Conservation (phyloP, 1,140 invertebrate species). For the Samia ricini region DNA sequence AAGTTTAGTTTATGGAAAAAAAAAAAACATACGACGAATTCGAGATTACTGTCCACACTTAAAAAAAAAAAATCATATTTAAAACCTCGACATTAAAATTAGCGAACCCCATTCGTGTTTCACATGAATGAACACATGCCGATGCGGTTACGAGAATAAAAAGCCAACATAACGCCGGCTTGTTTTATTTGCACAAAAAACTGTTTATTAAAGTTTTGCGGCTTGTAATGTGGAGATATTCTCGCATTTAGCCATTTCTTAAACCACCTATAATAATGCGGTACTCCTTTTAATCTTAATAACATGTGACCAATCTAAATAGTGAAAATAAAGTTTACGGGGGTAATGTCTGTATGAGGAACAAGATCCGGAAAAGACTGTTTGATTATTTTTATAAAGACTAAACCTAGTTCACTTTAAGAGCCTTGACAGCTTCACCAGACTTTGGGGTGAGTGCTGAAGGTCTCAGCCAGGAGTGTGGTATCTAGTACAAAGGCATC, state of each 20-base stretch:
- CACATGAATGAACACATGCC: constrained; percentile 56
- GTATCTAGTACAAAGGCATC: too few relatives aligned
- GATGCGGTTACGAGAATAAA: constrained; percentile 37
- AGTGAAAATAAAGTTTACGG: background rate
- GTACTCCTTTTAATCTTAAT: background rate
- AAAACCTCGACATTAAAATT: background rate
- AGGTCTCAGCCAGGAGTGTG: too few relatives aligned
- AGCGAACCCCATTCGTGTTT: constrained; percentile 12
- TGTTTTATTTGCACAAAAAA: constrained; percentile 56
- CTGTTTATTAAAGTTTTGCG: constrained; percentile 33
- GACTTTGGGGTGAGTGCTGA: too few relatives aligned
- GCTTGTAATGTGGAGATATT: constrained; percentile 9
- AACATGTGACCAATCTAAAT: too few relatives aligned
- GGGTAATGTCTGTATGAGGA: too few relatives aligned
- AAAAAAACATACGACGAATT: background rate
- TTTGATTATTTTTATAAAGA: too few relatives aligned
- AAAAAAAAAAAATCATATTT: background rate
- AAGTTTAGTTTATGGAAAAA: background rate
- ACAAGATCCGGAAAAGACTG: too few relatives aligned
- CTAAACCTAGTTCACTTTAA: too few relatives aligned
- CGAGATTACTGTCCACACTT: too few relatives aligned
- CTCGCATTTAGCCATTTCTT: background rate
- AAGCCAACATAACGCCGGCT: constrained; percentile 38
- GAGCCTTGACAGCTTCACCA: too few relatives aligned
- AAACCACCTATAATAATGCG: background rate